Conservation (phyloP, 2,888 invertebrate species). For the Anticlea derivata region DNA sequence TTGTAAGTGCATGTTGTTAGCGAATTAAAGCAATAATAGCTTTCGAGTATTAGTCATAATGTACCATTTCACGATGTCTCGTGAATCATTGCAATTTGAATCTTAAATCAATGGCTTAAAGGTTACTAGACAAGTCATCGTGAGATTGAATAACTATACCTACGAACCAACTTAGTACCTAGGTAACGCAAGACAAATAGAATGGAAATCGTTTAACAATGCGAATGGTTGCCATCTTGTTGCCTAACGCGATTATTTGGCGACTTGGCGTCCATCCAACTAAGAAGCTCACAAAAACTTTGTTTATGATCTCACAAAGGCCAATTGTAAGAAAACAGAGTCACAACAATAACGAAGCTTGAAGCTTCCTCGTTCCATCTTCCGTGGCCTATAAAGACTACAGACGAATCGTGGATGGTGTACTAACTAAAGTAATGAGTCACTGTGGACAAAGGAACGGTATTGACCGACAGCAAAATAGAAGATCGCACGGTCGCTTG, state of each 20-base stretch:
- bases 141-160: no score
- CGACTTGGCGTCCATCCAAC: conserved; percentile 59
- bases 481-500: conserved; percentile 44
- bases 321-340: conserved; percentile 51
- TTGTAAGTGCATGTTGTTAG: no score
- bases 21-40: no score
- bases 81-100: no score
- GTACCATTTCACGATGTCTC: no score
- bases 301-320: conserved; percentile 50
- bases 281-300: conserved; percentile 47
- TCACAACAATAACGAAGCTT: conserved; percentile 53
- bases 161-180: no score
- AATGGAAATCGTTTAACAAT: conserved; percentile 12
- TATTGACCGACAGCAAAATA: conserved; percentile 59
- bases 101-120: no score
- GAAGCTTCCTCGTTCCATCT: conserved; percentile 59
- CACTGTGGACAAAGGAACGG: conserved; percentile 56
- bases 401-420: conserved; percentile 42
- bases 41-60: no score
- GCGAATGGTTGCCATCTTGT: conserved; percentile 13
- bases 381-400: conserved; percentile 46
- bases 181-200: neutral
- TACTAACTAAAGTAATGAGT: conserved; percentile 55
- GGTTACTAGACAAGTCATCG: no score
- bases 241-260: conserved; percentile 50